These are phyloP conservation scores for Meandrina meandrites DNA, from an alignment of 92 coral and sea anemone species.

Conservation along the genomic window DNA sequence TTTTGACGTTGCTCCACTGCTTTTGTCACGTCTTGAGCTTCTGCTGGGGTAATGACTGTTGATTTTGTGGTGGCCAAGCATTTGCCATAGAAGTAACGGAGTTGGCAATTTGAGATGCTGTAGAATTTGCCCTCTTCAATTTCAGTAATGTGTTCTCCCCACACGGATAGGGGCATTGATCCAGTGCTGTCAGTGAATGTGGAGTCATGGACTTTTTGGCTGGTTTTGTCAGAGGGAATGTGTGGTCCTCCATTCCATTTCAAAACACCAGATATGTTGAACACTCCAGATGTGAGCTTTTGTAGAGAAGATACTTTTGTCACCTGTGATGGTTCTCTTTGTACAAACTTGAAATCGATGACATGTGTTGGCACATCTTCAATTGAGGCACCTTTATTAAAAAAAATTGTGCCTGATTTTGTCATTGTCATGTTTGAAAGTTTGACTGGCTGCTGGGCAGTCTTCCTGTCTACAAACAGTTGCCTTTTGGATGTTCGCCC, in stretches of 20 bases:
- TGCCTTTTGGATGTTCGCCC: not conserved
- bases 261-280: no score
- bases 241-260: no score
- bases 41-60: not conserved
- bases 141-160: not conserved
- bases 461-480: not conserved
- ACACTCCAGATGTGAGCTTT: no score
- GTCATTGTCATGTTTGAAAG: not conserved
- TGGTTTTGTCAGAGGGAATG: no score
- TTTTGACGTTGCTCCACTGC: not conserved
- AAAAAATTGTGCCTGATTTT: not conserved
- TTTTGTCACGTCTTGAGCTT: not conserved
- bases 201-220: no score
- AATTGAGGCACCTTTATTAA: not conserved
- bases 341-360: not conserved
- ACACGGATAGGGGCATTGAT: slow-evolving; percentile 6
- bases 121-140: slow-evolving; percentile 6
- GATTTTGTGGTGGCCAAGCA: slow-evolving; percentile 1
- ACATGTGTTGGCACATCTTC: not conserved
- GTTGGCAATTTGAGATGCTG: not conserved
- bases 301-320: not conserved
- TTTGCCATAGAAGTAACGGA: slow-evolving; percentile 7
- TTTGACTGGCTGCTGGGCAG: slow-evolving; percentile 9
- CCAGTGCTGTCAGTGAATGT: no score
- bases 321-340: not conserved